Evolutionary conservation across 2,797 vertebrate genomes (phyloP), one percentile per base, ranked within the genome.

Genomic region (Coccyzus lansbergi): DNA sequence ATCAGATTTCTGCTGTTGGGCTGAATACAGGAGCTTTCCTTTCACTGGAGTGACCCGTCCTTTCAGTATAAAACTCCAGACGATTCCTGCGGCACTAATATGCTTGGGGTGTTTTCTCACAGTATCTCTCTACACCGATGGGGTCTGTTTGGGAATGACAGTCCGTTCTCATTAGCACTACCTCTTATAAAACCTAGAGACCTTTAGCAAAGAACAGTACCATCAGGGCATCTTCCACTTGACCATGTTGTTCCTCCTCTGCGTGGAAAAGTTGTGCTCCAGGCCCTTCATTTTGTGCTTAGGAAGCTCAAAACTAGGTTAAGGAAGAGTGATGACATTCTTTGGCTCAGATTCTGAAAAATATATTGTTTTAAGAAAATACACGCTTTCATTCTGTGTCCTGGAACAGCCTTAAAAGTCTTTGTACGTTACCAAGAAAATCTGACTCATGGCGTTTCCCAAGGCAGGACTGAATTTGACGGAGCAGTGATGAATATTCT

Each of bases 401-500:
- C 71, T 76, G 44, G 26, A 86, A 58, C 31, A 63, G 29, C 56
- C 63, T 82, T 82, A 22, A 49, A 92, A 72, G 59, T 55, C 65
- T 87, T 77, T 58, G 31, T 68, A 36, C 12, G 10, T 86, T 69
- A 78, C 38, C 42, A 88, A 70, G 52, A 75, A 93, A 86, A 82
- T 88, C 34, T 76, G 84, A 69, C 28, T 58, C 82, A 86, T 91
- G 79, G n/a, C 6, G 2, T 83, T 94, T 81, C 89, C 91, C 70
- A 83, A 86, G 70, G 79, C 76, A 86, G 56, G 55, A 60, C 25
- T 67, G 42, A 92, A 69, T 78, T 72, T 83, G 62, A 86, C 91
- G 69, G 86, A 86, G 40, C 38, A 44, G 48, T 69, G 65, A 91
- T 65, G 72, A 90, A 79, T 91, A 79, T 93, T 81, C 38, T 88